Evolutionary conservation across 92 coral and sea anemone genomes (phyloP).

Genomic region (Zoanthus solanderi): DNA sequence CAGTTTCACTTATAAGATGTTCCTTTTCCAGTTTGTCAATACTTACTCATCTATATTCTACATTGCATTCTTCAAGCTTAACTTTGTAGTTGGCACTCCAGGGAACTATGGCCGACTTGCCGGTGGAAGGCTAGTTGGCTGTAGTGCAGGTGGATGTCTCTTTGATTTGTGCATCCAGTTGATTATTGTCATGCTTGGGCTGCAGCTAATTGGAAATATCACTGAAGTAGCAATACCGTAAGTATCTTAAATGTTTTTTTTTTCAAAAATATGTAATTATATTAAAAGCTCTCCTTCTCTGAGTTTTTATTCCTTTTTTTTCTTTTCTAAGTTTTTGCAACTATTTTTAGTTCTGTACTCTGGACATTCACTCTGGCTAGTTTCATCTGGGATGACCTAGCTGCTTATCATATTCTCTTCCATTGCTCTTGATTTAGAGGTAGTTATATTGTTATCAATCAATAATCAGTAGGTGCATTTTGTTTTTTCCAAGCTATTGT

Average conservation of each 20-base stretch:
- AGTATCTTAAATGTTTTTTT: conserved; percentile 49
- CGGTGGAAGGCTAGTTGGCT: conserved; percentile 86
- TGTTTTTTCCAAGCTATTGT: too few relatives aligned
- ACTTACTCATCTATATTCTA: conserved; percentile 63
- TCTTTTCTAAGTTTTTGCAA: too few relatives aligned
- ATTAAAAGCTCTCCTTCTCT: not conserved
- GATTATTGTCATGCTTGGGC: conserved; percentile 93
- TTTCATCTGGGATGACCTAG: too few relatives aligned
- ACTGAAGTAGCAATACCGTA: conserved; percentile 93
- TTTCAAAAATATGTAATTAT: not conserved
- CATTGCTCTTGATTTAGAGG: too few relatives aligned
- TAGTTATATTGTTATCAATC: too few relatives aligned
- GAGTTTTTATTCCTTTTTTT: too few relatives aligned
- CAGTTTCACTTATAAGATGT: conserved; percentile 56
- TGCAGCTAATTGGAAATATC: conserved; percentile 83
- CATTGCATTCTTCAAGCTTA: too few relatives aligned
- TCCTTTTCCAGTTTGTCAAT: conserved; percentile 94
- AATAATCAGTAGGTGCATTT: too few relatives aligned
- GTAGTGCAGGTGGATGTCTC: conserved; percentile 88
- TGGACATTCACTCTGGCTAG: too few relatives aligned
- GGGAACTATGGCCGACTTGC: conserved; percentile 87
- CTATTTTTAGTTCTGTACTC: too few relatives aligned
- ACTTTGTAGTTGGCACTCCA: conserved; percentile 86
- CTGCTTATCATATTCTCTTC: too few relatives aligned
- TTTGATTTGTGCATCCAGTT: conserved; percentile 93